Base-by-base conservation (phyloP, 2,113 vertebrate species). In the Mungos mungo region DNA sequence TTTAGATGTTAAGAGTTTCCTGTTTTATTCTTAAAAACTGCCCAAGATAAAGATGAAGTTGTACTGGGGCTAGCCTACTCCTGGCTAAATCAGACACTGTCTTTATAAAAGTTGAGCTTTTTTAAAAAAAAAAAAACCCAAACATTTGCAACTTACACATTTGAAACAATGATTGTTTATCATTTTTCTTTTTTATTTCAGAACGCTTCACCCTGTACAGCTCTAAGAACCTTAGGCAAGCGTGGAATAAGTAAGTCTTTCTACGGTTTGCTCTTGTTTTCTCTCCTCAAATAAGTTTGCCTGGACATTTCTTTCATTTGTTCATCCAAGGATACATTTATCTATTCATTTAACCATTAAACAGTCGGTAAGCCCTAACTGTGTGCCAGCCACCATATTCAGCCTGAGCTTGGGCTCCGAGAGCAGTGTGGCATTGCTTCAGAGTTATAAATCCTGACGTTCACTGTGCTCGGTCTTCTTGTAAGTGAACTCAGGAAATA, bases 161-260 rank as follows among this genome's bases (percentile, higher is more conserved):
- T 69, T 66, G 50, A 88, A 97, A 84, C 25, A 88, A 96, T 97
- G 77, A 76, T 90, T 93, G 69, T 76, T 97, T 93, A 96, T 85
- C 65, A n/a, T 83, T 96, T 97, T 95, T 97, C 95, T 97, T 97
- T 98, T 97, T 92, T 98, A 81, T 99, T 98, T 63, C 99, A 99
- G 99, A 99, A 82, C 99, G 99, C 35, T 99, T 99, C 98, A 99
- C 99, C 41, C 99, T 99, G 91, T 99, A 99, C 93, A 99, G 99
- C 97, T 98, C 99, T 93, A 99, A 99, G 99, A 99, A 99, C 98
- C 99, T 99, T 97, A 99, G 99, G 98, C 99, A 99, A 99, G 99
- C 99, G 16, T 99, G 99, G 99, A 99, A 99, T 98, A 99, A 99
- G 99, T 99, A 99, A 99, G 99, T 99, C 4, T 86, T n/a, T 47